Evolutionary conservation across 1,140 invertebrate species (phyloP), one percentile per base, ranked within the genome.

Genomic region (Tyrophagus putrescentiae): DNA sequence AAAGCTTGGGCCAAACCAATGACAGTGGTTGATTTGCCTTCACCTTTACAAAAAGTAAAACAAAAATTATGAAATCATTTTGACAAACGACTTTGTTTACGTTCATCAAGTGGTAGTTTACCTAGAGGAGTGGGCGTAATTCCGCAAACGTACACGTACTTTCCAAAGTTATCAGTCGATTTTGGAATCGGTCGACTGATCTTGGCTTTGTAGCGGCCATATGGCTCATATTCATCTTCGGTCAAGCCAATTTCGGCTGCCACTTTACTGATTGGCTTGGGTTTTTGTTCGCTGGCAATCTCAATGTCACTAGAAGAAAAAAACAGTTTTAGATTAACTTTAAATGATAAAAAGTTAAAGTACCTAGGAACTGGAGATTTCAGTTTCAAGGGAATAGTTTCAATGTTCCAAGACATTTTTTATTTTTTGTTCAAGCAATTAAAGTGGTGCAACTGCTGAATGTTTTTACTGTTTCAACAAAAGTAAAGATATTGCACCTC

Each of bases 111-210:
- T n/a, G n/a, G n/a, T n/a, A n/a, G n/a, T n/a, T n/a, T n/a, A n/a
- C n/a, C 95, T 2, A 98, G 75, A 0, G 93, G 91, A 0, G 94
- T 98, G 0, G 94, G 93, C 0, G 92, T 98, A 9, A 98, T 97
- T 16, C 85, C 62, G 16, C 39, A 85, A 33, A 98, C 88, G 0
- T 98, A 88, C 62, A 98, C 81, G 73, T 92, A 97, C 76, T 89
- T 91, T 63, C 94, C 95, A 73, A 83, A 74, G 39, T 75, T 74
- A 41, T 76, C 68, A 4, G 96, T 73, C 52, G 93, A 73, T 9
- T 95, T 74, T 4, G 96, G 70, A 41, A 92, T 81, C 1, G 79
- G 79, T 3, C 98, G 73, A 0, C 83, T 79, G n/a, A 99, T 79
- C 76, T 99, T 99, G 1, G 89, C 94, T 71, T 98, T 99, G 64